phyloP scores from a whole-genome alignment of 2,113 vertebrate species.

The Speoplatyrhinus poulsoni region DNA sequence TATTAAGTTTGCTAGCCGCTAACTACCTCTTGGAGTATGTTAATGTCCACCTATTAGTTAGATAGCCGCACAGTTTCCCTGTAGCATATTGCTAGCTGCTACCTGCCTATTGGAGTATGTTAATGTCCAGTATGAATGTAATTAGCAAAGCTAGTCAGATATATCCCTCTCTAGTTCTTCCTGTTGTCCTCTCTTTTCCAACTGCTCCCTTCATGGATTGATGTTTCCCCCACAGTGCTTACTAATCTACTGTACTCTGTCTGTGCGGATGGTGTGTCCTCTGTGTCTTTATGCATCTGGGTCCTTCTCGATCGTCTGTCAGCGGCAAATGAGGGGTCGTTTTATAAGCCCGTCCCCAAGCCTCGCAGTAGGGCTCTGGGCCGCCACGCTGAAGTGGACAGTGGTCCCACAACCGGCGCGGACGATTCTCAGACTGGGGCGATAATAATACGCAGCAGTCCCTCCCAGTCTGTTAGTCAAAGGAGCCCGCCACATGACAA shows the following conservation, averaged over 20 bases:
- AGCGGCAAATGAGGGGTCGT: conserved; percentile 34
- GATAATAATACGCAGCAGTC: background rate
- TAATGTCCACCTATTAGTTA: too few relatives aligned
- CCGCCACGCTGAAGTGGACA: conserved; percentile 57
- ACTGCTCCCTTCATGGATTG: background rate
- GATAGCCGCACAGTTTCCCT: too few relatives aligned
- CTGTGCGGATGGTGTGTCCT: background rate
- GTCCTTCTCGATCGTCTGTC: conserved; percentile 14
- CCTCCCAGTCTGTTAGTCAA: conserved; percentile 4
- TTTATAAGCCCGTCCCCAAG: conserved; percentile 65
- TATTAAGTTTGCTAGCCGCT: too few relatives aligned
- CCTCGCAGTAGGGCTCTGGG: conserved; percentile 70
- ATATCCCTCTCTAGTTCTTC: too few relatives aligned
- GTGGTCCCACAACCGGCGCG: conserved; percentile 40
- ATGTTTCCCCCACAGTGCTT: background rate
- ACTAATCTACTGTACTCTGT: background rate
- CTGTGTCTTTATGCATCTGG: background rate
- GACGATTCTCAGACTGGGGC: conserved; percentile 1
- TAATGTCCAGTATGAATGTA: too few relatives aligned
- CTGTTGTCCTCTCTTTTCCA: background rate
- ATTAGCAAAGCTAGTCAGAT: too few relatives aligned
- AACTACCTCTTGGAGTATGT: too few relatives aligned
- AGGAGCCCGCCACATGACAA: conserved; percentile 14
- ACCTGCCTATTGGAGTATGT: too few relatives aligned
- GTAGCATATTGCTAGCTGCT: too few relatives aligned